phyloP scores from a whole-genome alignment of 2,797 vertebrate genomes.

The Chelon auratus region DNA sequence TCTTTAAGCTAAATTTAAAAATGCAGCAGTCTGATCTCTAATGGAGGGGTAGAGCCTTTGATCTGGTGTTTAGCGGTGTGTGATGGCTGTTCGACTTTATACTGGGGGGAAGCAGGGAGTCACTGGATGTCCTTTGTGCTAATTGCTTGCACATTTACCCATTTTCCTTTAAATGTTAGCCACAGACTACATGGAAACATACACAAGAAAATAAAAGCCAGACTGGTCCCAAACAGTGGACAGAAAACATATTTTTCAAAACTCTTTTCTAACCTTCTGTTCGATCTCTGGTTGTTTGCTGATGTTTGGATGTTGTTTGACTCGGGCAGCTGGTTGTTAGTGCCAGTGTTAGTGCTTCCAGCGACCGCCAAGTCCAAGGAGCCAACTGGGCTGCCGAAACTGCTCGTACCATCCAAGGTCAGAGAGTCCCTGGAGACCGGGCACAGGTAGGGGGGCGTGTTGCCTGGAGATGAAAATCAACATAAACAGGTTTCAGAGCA shows the following conservation, averaged over 20 bases:
- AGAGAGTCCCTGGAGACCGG: slow-evolving; percentile 41
- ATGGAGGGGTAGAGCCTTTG: slow-evolving; percentile 75
- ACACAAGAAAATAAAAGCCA: slow-evolving; percentile 36
- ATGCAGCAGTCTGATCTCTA: slow-evolving; percentile 57
- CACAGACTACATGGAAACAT: slow-evolving; percentile 44
- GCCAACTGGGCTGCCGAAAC: slow-evolving; percentile 34
- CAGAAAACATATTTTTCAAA: not conserved
- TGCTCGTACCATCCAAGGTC: slow-evolving; percentile 32
- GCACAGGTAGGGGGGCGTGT: slow-evolving; percentile 39
- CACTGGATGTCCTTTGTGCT: slow-evolving; percentile 68
- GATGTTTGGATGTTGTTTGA: slow-evolving; percentile 39
- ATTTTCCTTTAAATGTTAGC: slow-evolving; percentile 38
- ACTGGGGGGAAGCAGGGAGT: slow-evolving; percentile 51
- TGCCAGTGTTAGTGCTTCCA: slow-evolving; percentile 30
- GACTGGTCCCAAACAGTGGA: slow-evolving; percentile 27
- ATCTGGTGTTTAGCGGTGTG: slow-evolving; percentile 70
- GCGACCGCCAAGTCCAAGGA: slow-evolving; percentile 49
- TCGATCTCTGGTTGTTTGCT: slow-evolving; percentile 33
- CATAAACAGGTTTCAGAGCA: slow-evolving; percentile 14
- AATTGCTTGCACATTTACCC: slow-evolving; percentile 77
- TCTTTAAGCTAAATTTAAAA: slow-evolving; percentile 72
- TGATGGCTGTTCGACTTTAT: slow-evolving; percentile 60
- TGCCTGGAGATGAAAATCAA: slow-evolving; percentile 48
- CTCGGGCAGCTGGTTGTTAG: slow-evolving; percentile 25
- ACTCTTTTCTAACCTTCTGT: slow-evolving; percentile 52